These are phyloP conservation scores for Tuberolachnus salignus DNA, from an alignment of 2,888 invertebrate species.

Conservation along the genomic window DNA sequence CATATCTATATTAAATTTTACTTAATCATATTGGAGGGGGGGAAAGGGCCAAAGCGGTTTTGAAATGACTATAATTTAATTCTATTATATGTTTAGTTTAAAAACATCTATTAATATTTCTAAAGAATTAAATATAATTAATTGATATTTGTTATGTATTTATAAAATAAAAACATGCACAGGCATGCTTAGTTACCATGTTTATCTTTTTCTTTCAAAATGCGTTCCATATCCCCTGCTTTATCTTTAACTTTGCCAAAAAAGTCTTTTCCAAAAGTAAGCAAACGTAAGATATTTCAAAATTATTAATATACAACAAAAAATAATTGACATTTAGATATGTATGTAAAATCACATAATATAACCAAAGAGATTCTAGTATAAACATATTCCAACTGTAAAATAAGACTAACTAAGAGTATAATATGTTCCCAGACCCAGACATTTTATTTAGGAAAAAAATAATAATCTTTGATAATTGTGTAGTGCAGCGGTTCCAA, in stretches of 20 bases:
- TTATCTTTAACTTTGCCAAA: conserved; percentile 96
- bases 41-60: too few relatives aligned
- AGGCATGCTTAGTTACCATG: conserved; percentile 69
- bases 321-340: too few relatives aligned
- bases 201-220: conserved; percentile 90
- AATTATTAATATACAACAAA: conserved; percentile 10
- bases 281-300: conserved; percentile 34
- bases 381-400: too few relatives aligned
- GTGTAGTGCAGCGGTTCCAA: too few relatives aligned
- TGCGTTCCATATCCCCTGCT: conserved; percentile 89
- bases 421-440: too few relatives aligned
- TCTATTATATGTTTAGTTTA: neutral
- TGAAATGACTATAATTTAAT: neutral
- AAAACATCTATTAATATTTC: neutral
- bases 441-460: too few relatives aligned
- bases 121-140: neutral
- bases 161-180: neutral
- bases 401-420: too few relatives aligned
- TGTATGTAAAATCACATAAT: too few relatives aligned
- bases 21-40: too few relatives aligned
- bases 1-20: too few relatives aligned
- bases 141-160: neutral
- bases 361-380: too few relatives aligned
- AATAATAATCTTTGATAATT: too few relatives aligned
- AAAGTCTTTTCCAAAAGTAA: conserved; percentile 72